Evolutionary conservation across 2,888 invertebrate species (phyloP).

Genomic region (Taphrorychus bicolor): DNA sequence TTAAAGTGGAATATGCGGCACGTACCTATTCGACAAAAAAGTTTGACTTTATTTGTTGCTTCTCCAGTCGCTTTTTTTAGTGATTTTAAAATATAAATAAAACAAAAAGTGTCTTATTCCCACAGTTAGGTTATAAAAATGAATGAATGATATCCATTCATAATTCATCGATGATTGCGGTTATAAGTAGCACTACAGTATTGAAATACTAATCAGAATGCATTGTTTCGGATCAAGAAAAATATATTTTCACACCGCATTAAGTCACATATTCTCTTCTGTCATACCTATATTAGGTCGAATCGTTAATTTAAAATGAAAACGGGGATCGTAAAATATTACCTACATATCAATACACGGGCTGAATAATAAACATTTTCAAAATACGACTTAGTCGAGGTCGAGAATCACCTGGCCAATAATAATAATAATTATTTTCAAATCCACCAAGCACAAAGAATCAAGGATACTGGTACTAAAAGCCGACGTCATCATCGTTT

Average conservation of each 20-base stretch:
- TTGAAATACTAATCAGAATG: conserved; percentile 29
- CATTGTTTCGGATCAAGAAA: conserved; percentile 30
- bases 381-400: neutral
- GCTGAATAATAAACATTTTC: neutral
- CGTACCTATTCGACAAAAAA: too few relatives aligned
- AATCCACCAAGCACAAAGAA: conserved; percentile 17
- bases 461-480: conserved; percentile 2
- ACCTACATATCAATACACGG: neutral
- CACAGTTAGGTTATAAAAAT: conserved; percentile 30
- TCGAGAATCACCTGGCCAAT: conserved; percentile 8
- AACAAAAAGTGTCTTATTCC: conserved; percentile 17
- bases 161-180: conserved; percentile 32
- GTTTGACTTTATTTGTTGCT: too few relatives aligned
- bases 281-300: conserved; percentile 3
- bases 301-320: neutral
- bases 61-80: too few relatives aligned
- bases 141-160: conserved; percentile 29
- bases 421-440: conserved; percentile 26
- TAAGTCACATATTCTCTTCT: conserved; percentile 15
- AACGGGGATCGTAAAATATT: neutral
- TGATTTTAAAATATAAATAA: neutral
- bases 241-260: conserved; percentile 28
- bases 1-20: too few relatives aligned
- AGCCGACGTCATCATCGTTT: conserved; percentile 16
- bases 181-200: conserved; percentile 30